Base-by-base conservation (phyloP, 2,888 invertebrate species). In the Caenorhabditis japonica region DNA sequence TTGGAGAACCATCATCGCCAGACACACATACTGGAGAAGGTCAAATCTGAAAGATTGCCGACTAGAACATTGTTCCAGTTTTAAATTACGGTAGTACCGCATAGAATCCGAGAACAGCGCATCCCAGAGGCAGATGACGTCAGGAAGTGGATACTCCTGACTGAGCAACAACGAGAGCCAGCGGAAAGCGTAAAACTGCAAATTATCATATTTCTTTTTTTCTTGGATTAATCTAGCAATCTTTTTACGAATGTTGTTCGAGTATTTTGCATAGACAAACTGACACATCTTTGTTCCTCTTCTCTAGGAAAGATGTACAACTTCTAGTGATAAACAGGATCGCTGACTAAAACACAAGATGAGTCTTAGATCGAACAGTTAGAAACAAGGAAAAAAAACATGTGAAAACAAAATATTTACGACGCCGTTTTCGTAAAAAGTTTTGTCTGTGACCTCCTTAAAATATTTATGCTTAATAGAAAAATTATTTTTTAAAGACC, bases 111-210 rank as follows among this genome's bases (percentile, higher is more conserved):
- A 92, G 88, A 99, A 94, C 55, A 99, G 89, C 0, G 95, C 93
- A 88, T 99, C 99, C 99, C 99, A 99, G 85, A 99, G 93, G 76
- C 96, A 91, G 85, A 97, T 92, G 0, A 99, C 95, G 89, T 99
- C 97, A 55, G 99, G 97, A 80, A 99, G 90, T 21, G 94, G 93
- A 89, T 97, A 97, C 90, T 99, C 97, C 91, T 99, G 97, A 2
- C 96, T 96, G 7, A 99, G 90, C 55, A 99, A 89, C 39, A 99
- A 90, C 0, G 96, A 97, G 73, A 99, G 90, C 97, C 99, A 99
- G 80, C 97, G 93, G 90, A 87, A 88, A 89, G 97, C 95, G 59
- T 80, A 80, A 62, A 77, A 80, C 75, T 79, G 66, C 7, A 76
- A 62, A 33, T 15, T 34, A 33, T 46, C n/a, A 43, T 13, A 30